Base-by-base conservation (phyloP, 2,797 vertebrate genomes). In the Enteromius treurensis region DNA sequence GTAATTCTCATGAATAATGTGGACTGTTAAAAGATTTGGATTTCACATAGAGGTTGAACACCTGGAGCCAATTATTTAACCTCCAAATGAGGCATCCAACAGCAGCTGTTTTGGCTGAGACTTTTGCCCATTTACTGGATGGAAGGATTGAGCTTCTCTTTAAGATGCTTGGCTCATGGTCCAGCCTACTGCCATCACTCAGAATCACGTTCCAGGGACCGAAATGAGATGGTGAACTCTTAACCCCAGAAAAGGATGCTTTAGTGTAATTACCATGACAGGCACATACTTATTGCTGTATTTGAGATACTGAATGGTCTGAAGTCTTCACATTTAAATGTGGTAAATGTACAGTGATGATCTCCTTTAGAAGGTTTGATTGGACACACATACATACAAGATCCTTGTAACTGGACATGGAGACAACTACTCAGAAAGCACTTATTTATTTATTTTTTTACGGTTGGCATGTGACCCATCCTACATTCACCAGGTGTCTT, bases 31-130 rank as follows among this genome's bases (percentile, higher is more conserved):
- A 64, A 73, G 83, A 88, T 85, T 90, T 91, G 87, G 86, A 90
- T 91, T 92, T 91, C 90, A 89, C 89, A 91, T 92, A 86, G 85
- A 86, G 88, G 81, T 85, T 86, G 87, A 91, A 90, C 93, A 94
- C 93, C 92, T 94, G 92, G 90, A 90, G 84, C 49, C 82, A 88
- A 88, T 91, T 87, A 85, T 89, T 87, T 82, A 87, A 86, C 88
- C 87, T 88, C 87, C 84, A 88, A 89, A 90, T 90, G 84, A 88
- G 83, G 89, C 88, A 83, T 86, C 91, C 83, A 87, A 90, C 86
- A 91, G 89, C 91, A 92, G 91, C 91, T 92, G 91, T 86, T 91
- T 90, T 88, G 86, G 88, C 89, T 87, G 68, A 19, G 62, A 91
- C 88, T 29, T 47, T 81, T 73, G 75, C 82, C 86, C 69, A 47